phyloP scores from a whole-genome alignment of 2,113 vertebrate species.

The Trichomycterus rosablanca region DNA sequence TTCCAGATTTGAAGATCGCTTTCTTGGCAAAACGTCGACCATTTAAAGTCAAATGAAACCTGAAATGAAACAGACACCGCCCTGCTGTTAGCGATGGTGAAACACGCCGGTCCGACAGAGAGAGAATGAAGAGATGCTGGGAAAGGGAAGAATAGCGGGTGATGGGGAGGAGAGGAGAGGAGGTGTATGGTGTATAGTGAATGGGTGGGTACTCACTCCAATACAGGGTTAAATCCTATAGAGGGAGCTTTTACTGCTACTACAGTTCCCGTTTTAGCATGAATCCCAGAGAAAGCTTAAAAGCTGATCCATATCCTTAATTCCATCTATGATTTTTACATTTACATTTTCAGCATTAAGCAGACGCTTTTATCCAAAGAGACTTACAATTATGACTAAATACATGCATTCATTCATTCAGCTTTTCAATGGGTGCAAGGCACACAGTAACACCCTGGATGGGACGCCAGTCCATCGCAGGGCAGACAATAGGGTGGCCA shows the following conservation, averaged over 20 bases:
- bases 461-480: too few species aligned
- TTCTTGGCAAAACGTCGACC: constrained; percentile 54
- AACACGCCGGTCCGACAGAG: constrained; percentile 49
- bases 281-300: neutral
- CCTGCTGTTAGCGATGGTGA: constrained; percentile 47
- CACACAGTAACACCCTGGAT: too few species aligned
- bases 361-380: too few species aligned
- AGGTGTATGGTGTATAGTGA: neutral
- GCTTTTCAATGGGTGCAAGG: too few species aligned
- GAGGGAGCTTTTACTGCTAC: constrained; percentile 4
- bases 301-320: too few species aligned
- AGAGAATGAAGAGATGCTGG: constrained; percentile 24
- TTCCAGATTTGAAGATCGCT: constrained; percentile 57
- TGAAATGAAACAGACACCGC: constrained; percentile 51
- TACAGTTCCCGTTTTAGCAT: neutral
- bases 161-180: constrained; percentile 43
- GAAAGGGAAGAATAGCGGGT: constrained; percentile 49
- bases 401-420: too few species aligned
- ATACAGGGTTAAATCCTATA: constrained; percentile 58
- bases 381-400: too few species aligned
- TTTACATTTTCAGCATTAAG: too few species aligned
- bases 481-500: too few species aligned
- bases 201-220: constrained; percentile 58
- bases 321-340: too few species aligned
- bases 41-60: constrained; percentile 54